phyloP scores from a whole-genome alignment of 1,140 invertebrate species.

The Physella acuta region DNA sequence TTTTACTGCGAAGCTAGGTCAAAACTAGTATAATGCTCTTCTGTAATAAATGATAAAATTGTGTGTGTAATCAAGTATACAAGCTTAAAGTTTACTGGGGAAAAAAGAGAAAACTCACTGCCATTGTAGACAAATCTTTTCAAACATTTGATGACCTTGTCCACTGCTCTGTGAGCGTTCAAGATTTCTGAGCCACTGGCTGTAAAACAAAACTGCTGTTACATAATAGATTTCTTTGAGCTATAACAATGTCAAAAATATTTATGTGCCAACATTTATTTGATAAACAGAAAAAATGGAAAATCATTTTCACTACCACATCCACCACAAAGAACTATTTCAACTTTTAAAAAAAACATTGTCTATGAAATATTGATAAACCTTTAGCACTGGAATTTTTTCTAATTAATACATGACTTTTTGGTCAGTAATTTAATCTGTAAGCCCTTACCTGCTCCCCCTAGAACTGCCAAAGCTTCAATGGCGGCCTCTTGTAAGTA shows the following conservation, averaged over 20 bases:
- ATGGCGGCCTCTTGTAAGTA: conserved; percentile 43
- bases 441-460: conserved; percentile 37
- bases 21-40: too few relatives aligned
- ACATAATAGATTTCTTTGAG: too few relatives aligned
- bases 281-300: too few relatives aligned
- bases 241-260: too few relatives aligned
- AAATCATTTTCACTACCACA: too few relatives aligned
- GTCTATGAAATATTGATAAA: neutral
- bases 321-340: neutral
- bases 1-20: too few relatives aligned
- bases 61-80: too few relatives aligned
- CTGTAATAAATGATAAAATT: too few relatives aligned
- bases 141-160: conserved; percentile 30
- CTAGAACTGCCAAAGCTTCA: conserved; percentile 44
- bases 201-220: conserved; percentile 19
- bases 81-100: too few relatives aligned
- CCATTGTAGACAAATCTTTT: conserved; percentile 30
- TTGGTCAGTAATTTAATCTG: too few relatives aligned
- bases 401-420: neutral
- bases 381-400: neutral
- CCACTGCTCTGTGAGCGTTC: conserved; percentile 23
- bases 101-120: conserved; percentile 25
- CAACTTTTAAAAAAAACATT: neutral
- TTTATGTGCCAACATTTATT: too few relatives aligned
- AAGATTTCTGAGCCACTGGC: conserved; percentile 32